Conservation (phyloP, 2,888 invertebrate genomes). For the Drosophila peninsularis region DNA sequence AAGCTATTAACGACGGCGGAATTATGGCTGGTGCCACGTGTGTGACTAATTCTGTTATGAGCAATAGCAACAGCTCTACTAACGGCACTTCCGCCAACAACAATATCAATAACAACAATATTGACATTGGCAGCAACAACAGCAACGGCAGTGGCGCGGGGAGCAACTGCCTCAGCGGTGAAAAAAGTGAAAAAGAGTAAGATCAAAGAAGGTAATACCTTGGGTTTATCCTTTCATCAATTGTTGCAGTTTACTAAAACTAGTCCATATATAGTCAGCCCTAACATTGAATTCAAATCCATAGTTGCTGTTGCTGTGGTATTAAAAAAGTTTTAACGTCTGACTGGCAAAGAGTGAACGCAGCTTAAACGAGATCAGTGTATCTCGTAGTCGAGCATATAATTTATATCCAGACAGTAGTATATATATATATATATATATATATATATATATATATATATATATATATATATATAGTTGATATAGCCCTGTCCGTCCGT, state of each 20-base stretch:
- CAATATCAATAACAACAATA: conserved; percentile 45
- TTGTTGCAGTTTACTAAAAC: conserved; percentile 78
- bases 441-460: too few relatives aligned
- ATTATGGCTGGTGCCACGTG: conserved; percentile 18
- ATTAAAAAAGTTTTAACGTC: too few relatives aligned
- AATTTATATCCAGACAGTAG: too few relatives aligned
- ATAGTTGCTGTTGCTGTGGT: conserved; percentile 31
- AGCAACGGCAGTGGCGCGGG: conserved; percentile 72
- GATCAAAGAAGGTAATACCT: conserved; percentile 85
- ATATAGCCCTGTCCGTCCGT: too few relatives aligned
- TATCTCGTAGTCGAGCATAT: too few relatives aligned
- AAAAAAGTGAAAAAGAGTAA: conserved; percentile 85
- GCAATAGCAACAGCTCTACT: conserved; percentile 22
- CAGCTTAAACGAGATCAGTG: too few relatives aligned
- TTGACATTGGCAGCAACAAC: conserved; percentile 45
- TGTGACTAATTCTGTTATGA: conserved; percentile 26
- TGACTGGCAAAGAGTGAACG: too few relatives aligned
- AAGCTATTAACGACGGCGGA: conserved; percentile 32
- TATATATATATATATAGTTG: too few relatives aligned
- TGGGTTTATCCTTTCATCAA: conserved; percentile 82
- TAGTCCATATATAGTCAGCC: conserved; percentile 39
- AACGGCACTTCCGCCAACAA: conserved; percentile 50
- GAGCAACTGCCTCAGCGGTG: conserved; percentile 80
- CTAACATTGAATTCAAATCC: not conserved
- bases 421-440: too few relatives aligned